phyloP scores from a whole-genome alignment of 53 echinoderm and acorn worm genomes.

The Luidia sarsii region DNA sequence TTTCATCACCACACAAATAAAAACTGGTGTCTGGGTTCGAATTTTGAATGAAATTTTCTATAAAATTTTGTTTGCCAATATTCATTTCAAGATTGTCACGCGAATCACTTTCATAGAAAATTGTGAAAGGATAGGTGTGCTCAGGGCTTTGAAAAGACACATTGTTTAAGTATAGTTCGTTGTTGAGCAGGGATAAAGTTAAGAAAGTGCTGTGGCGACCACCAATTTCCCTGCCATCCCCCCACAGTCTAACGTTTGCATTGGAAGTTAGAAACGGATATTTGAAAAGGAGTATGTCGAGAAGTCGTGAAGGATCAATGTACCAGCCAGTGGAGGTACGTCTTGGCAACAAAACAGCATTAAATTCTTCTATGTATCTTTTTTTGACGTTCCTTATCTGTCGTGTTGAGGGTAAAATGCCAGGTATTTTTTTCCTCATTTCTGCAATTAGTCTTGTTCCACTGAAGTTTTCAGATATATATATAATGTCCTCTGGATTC shows the following conservation, averaged over 20 bases:
- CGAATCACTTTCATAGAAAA: too few relatives aligned
- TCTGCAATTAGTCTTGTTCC: constrained; percentile 37
- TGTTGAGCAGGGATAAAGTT: constrained; percentile 26
- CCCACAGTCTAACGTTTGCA: constrained; percentile 22
- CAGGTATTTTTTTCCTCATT: constrained; percentile 51
- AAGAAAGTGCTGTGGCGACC: constrained; percentile 29
- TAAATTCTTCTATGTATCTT: constrained; percentile 28
- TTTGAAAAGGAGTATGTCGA: constrained; percentile 31
- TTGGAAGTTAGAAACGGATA: constrained; percentile 19
- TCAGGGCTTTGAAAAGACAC: constrained; percentile 48
- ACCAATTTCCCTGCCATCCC: constrained; percentile 52
- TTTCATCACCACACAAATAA: constrained; percentile 69
- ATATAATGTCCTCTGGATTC: constrained; percentile 43
- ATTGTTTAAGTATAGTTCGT: constrained; percentile 35
- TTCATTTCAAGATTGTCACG: constrained; percentile 70
- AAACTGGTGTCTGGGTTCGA: too few relatives aligned
- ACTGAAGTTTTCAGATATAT: constrained; percentile 61
- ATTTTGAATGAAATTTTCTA: background rate
- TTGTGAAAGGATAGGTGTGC: constrained; percentile 63
- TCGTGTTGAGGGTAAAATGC: constrained; percentile 34
- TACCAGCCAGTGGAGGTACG: constrained; percentile 44
- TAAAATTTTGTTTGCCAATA: constrained; percentile 2
- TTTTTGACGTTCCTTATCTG: constrained; percentile 2
- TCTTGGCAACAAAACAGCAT: constrained; percentile 43
- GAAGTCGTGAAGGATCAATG: constrained; percentile 28